phyloP scores from a whole-genome alignment of 1,140 invertebrate genomes.

The Drosophila arawakana region DNA sequence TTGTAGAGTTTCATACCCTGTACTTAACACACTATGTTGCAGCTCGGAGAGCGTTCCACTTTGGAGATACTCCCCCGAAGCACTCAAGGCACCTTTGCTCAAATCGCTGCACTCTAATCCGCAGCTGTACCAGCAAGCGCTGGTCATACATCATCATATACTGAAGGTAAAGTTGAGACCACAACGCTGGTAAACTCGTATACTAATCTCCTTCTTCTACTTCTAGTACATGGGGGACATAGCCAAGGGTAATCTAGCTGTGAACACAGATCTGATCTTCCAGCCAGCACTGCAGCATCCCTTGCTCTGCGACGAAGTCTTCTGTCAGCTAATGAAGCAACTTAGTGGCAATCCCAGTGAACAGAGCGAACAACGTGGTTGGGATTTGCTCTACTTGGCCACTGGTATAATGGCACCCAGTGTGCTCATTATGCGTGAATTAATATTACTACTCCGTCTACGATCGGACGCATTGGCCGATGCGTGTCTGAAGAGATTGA shows the following conservation, averaged over 20 bases:
- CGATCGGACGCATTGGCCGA: constrained; percentile 91
- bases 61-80: constrained; percentile 93
- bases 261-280: constrained; percentile 95
- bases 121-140: constrained; percentile 90
- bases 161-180: constrained; percentile 86
- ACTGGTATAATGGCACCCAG: constrained; percentile 94
- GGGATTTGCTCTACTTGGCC: constrained; percentile 96
- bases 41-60: constrained; percentile 87
- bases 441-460: constrained; percentile 91
- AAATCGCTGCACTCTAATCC: constrained; percentile 92
- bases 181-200: neutral
- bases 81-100: constrained; percentile 93
- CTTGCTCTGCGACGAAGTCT: constrained; percentile 94
- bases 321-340: constrained; percentile 98
- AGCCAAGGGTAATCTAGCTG: constrained; percentile 89
- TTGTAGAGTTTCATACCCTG: neutral
- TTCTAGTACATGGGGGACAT: constrained; percentile 95
- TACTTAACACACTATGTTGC: neutral
- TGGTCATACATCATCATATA: constrained; percentile 91
- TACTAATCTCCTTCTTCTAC: neutral
- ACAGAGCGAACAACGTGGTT: constrained; percentile 94
- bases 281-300: constrained; percentile 91
- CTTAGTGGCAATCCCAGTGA: constrained; percentile 93
- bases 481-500: constrained; percentile 93
- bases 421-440: constrained; percentile 86